phyloP scores from a whole-genome alignment of 2,888 invertebrate species.

The Argyra leucocephala region DNA sequence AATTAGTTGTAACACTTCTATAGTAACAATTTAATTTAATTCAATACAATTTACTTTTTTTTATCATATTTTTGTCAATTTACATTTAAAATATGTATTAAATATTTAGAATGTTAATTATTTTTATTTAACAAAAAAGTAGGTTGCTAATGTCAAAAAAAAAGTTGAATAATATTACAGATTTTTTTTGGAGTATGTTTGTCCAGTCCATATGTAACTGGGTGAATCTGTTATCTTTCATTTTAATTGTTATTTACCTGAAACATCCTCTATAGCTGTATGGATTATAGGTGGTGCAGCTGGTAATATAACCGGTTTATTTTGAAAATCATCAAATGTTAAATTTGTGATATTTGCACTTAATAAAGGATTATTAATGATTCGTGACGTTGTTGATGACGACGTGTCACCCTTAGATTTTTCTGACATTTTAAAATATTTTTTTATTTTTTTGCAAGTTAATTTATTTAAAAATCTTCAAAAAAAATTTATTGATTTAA shows the following conservation, averaged over 20 bases:
- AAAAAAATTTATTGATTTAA: background rate
- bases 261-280: slow-evolving; percentile 20
- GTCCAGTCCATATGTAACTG: no score
- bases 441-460: background rate
- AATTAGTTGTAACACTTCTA: no score
- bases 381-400: slow-evolving; percentile 29
- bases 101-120: no score
- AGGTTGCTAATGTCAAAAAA: no score
- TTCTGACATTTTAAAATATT: slow-evolving; percentile 33
- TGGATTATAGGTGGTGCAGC: slow-evolving; percentile 45
- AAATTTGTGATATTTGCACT: slow-evolving; percentile 63
- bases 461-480: background rate
- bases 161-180: no score
- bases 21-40: no score
- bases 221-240: no score
- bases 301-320: slow-evolving; percentile 61
- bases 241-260: background rate
- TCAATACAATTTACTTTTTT: no score
- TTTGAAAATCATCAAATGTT: slow-evolving; percentile 62
- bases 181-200: no score
- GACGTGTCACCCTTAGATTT: slow-evolving; percentile 44
- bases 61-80: no score
- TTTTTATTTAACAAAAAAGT: no score
- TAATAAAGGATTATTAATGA: slow-evolving; percentile 58
- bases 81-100: no score